Conservation (phyloP, 2,797 vertebrate genomes). For the Xyrichtys novacula region DNA sequence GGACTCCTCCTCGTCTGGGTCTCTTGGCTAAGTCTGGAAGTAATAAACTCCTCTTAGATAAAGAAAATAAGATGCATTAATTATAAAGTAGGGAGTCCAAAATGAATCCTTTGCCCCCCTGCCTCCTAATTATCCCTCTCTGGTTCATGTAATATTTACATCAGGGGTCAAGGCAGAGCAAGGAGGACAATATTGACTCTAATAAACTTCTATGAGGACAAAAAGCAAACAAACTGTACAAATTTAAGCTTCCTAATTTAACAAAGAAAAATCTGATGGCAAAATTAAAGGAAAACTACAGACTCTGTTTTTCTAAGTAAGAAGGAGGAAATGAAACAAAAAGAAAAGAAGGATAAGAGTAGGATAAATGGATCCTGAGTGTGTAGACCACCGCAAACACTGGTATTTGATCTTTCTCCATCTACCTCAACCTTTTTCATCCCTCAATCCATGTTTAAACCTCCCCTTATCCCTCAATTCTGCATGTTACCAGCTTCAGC, state of each 20-base stretch:
- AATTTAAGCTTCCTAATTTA: neutral
- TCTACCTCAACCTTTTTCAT: slow-evolving; percentile 53
- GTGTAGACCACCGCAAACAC: slow-evolving; percentile 52
- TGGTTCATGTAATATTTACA: slow-evolving; percentile 44
- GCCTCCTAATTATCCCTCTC: slow-evolving; percentile 49
- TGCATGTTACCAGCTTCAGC: slow-evolving; percentile 22
- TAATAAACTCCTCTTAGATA: slow-evolving; percentile 61
- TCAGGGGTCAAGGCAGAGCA: slow-evolving; percentile 30
- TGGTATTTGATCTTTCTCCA: slow-evolving; percentile 51
- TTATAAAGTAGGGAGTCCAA: slow-evolving; percentile 49
- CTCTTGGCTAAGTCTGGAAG: slow-evolving; percentile 69
- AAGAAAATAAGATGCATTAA: slow-evolving; percentile 26
- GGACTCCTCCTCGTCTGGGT: slow-evolving; percentile 31
- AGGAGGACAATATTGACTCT: slow-evolving; percentile 2
- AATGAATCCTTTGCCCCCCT: slow-evolving; percentile 44
- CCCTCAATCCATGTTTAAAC: slow-evolving; percentile 56
- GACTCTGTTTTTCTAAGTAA: slow-evolving; percentile 14
- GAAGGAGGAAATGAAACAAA: slow-evolving; percentile 67
- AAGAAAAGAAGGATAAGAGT: slow-evolving; percentile 53
- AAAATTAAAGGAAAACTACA: slow-evolving; percentile 19
- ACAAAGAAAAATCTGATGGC: slow-evolving; percentile 8
- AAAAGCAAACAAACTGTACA: neutral
- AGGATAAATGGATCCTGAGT: slow-evolving; percentile 63
- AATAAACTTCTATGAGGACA: neutral
- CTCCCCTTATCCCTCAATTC: slow-evolving; percentile 39